Percentiles rank a stretch among this genome's conserved stretches.
Evolutionary conservation across 2,113 vertebrate species (phyloP).

Genomic region (Pygoscelis adeliae): DNA sequence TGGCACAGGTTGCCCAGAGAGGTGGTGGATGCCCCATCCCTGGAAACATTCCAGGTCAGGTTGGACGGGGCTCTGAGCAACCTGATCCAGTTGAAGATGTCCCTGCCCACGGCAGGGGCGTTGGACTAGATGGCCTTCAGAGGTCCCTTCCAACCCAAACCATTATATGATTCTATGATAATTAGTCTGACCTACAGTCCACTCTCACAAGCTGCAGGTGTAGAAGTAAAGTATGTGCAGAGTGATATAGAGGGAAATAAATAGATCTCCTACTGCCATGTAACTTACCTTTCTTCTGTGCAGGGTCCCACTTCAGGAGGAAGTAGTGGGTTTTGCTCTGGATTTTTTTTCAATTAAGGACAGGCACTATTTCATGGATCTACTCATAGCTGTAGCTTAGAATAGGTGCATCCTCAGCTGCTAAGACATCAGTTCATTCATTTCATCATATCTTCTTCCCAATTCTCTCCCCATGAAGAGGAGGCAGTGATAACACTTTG

Average conservation of each 20-base stretch:
- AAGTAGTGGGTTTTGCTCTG: not conserved
- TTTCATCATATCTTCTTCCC: not conserved
- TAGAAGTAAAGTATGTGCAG: not conserved
- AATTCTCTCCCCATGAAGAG: not conserved
- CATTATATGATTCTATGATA: not conserved
- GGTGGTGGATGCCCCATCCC: too few species aligned
- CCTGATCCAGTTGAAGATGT: too few species aligned
- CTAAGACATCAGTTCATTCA: not conserved
- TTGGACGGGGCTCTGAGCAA: too few species aligned
- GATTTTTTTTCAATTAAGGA: not conserved
- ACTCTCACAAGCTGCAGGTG: not conserved
- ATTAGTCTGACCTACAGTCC: not conserved
- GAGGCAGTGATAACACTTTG: not conserved
- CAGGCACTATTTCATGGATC: not conserved
- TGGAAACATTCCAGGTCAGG: too few species aligned
- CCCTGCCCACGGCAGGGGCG: too few species aligned
- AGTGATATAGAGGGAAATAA: not conserved
- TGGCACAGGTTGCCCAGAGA: too few species aligned
- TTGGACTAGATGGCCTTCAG: too few species aligned
- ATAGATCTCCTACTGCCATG: not conserved
- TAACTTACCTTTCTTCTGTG: not conserved
- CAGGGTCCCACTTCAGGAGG: not conserved
- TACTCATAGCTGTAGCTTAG: not conserved
- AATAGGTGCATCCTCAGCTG: not conserved
- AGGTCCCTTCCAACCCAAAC: too few species aligned